Evolutionary conservation across 1,140 invertebrate species (phyloP).

Genomic region (Brachionus paranguensis): DNA sequence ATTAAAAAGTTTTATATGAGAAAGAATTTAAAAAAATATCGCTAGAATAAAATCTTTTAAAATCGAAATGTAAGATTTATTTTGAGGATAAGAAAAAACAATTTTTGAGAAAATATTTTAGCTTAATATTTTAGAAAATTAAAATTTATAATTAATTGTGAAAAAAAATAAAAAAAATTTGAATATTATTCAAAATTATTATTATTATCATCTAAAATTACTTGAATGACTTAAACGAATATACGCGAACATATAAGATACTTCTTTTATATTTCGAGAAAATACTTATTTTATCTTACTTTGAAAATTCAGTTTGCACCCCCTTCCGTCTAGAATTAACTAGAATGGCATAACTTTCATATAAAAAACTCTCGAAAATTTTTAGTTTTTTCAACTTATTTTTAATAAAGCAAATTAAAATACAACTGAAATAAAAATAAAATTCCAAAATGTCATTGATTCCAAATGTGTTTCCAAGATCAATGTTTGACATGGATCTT

Average conservation of each 20-base stretch:
- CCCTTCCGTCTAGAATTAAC: neutral
- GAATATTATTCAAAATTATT: no score
- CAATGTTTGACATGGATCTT: slow-evolving; percentile 32
- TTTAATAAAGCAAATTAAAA: neutral
- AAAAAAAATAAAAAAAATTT: no score
- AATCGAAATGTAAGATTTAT: no score
- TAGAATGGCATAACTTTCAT: neutral
- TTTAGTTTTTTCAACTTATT: neutral
- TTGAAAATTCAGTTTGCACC: neutral
- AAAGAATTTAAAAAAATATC: no score
- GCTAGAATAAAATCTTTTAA: no score
- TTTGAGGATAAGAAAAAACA: no score
- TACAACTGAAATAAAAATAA: neutral
- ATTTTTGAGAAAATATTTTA: no score
- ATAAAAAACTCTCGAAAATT: neutral
- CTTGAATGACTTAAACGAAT: neutral
- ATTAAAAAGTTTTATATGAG: no score
- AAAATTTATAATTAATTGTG: no score
- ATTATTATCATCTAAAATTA: no score
- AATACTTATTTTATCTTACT: neutral
- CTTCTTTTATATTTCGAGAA: neutral
- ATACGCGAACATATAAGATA: neutral
- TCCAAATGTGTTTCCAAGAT: neutral
- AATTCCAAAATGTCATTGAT: neutral
- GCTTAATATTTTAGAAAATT: no score